Conservation (phyloP, 2,113 vertebrate genomes). For the Scortum barcoo region DNA sequence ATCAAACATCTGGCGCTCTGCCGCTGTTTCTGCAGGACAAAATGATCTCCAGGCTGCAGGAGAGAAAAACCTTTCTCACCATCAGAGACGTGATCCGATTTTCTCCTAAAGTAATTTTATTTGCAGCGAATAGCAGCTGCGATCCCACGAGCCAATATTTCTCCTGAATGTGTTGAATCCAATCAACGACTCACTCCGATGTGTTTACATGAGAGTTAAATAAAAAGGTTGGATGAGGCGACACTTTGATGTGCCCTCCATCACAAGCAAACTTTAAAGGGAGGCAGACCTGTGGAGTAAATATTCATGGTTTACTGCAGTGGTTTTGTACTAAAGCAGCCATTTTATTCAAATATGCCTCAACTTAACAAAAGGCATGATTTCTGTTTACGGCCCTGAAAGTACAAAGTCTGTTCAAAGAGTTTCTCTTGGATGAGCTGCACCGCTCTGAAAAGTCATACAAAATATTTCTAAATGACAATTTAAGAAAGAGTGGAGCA, state of each 20-base stretch:
- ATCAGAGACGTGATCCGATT: background rate
- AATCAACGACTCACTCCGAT: background rate
- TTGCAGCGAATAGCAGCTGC: background rate
- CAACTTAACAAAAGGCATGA: background rate
- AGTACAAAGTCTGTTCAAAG: background rate
- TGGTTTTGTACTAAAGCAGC: background rate
- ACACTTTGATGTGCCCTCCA: background rate
- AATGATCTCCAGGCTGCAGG: background rate
- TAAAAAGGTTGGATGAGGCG: background rate
- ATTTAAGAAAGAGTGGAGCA: too few species aligned
- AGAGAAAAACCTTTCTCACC: background rate
- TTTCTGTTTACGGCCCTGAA: background rate
- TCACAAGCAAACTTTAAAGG: too few species aligned
- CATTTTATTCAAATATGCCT: background rate
- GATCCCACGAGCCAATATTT: background rate
- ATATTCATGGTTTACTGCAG: background rate
- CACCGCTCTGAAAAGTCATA: too few species aligned
- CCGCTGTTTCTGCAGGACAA: background rate
- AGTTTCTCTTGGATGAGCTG: background rate
- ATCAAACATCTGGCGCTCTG: constrained; percentile 35
- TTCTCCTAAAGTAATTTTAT: constrained; percentile 13
- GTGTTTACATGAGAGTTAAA: background rate
- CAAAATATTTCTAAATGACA: too few species aligned
- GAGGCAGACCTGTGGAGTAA: background rate
- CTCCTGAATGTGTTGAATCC: background rate